phyloP scores from a whole-genome alignment of 2,797 vertebrate species.

The Gymnopithys bicolor region DNA sequence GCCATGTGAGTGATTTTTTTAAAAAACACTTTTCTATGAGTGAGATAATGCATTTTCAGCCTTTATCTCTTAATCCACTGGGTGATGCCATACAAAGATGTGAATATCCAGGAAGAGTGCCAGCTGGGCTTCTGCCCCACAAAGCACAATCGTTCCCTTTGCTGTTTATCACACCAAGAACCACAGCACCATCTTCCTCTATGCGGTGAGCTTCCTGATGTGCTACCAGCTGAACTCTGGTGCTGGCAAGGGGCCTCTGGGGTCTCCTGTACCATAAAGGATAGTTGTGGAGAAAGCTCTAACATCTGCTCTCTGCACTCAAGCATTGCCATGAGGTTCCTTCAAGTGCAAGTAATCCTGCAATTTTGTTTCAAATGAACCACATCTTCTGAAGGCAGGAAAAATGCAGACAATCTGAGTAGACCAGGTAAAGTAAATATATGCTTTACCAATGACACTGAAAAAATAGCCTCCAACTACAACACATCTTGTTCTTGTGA shows the following conservation, averaged over 20 bases:
- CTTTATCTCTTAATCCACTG: neutral
- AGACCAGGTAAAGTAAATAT: neutral
- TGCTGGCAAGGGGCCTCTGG: neutral
- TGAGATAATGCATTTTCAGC: neutral
- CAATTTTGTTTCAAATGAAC: neutral
- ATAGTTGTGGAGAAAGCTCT: neutral
- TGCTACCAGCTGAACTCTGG: neutral
- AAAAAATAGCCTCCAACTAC: neutral
- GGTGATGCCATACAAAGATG: neutral
- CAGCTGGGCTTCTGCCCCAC: neutral
- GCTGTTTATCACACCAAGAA: neutral
- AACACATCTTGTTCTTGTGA: neutral
- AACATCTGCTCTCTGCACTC: neutral
- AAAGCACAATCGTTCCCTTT: fast-evolving
- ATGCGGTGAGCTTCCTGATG: neutral
- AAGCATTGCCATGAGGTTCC: neutral
- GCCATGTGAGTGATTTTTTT: neutral
- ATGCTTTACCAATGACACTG: neutral
- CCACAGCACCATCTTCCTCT: neutral
- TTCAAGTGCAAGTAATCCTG: neutral
- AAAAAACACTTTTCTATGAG: neutral
- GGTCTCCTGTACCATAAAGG: neutral
- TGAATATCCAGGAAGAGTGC: neutral
- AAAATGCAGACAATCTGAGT: neutral
- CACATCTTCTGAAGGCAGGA: neutral